Evolutionary conservation across 30 jellyfish, hydroid and myxozoan species (phyloP).

Genomic region (Catostylus mosaicus): DNA sequence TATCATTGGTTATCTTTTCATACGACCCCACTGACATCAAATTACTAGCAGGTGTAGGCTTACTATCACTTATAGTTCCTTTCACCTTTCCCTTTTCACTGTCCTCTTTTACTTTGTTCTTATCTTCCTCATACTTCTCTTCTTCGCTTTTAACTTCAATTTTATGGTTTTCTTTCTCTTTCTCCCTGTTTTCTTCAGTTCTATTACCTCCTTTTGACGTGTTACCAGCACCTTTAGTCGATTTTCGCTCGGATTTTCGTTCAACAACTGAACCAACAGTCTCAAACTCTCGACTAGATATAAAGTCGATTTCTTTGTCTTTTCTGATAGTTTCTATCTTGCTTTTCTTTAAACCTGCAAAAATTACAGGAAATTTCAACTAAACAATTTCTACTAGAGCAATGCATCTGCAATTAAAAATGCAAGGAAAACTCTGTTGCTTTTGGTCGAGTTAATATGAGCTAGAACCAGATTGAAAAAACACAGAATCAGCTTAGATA

Average conservation of each 20-base stretch:
- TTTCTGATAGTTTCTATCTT: conserved; percentile 46
- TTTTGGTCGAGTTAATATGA: too few relatives aligned
- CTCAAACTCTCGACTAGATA: conserved; percentile 42
- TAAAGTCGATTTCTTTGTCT: conserved; percentile 48
- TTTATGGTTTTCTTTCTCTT: conserved; percentile 12
- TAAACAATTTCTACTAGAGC: background rate
- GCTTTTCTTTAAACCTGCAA: conserved; percentile 41
- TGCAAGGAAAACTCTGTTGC: too few relatives aligned
- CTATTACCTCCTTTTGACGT: background rate
- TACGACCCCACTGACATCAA: background rate
- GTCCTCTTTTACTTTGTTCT: background rate
- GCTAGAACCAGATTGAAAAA: too few relatives aligned
- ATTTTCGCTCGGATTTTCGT: conserved; percentile 17
- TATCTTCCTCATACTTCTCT: background rate
- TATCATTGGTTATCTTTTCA: background rate
- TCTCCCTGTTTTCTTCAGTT: conserved; percentile 14
- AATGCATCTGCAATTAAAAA: too few relatives aligned
- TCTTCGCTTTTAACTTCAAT: background rate
- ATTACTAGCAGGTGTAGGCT: background rate
- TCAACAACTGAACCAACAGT: conserved; percentile 68
- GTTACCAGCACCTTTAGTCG: background rate
- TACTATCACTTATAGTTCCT: background rate
- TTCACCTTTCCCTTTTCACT: background rate
- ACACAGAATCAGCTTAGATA: too few relatives aligned
- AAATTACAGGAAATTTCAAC: background rate